Evolutionary conservation across 2,797 vertebrate species (phyloP).

Genomic region (Gymnoscopelus microlampas): DNA sequence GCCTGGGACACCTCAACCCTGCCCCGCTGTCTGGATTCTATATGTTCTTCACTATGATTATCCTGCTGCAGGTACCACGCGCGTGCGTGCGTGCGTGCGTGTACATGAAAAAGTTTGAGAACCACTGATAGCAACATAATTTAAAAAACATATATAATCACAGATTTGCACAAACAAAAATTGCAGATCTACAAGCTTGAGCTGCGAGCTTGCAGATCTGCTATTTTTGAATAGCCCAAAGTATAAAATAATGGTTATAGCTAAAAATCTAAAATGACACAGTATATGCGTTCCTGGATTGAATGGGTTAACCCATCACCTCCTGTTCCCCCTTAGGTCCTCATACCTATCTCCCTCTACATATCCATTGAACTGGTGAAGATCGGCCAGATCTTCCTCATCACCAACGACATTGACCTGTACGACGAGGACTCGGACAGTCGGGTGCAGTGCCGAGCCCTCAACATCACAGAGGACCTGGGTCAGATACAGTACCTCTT

Average conservation of each 20-base stretch:
- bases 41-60: slow-evolving; percentile 96
- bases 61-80: slow-evolving; percentile 89
- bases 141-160: too few relatives aligned
- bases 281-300: too few relatives aligned
- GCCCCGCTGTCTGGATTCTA: slow-evolving; percentile 85
- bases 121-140: too few relatives aligned
- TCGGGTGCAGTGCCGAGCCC: slow-evolving; percentile 87
- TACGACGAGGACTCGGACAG: slow-evolving; percentile 87
- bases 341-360: slow-evolving; percentile 95
- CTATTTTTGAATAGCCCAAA: too few relatives aligned
- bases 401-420: slow-evolving; percentile 91
- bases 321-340: slow-evolving; percentile 78
- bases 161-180: too few relatives aligned
- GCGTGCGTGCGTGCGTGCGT: slow-evolving; percentile 1
- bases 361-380: slow-evolving; percentile 94
- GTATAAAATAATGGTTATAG: too few relatives aligned
- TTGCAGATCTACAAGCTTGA: too few relatives aligned
- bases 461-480: slow-evolving; percentile 96
- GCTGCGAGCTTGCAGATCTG: too few relatives aligned
- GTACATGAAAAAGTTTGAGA: too few relatives aligned
- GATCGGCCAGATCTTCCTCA: slow-evolving; percentile 91
- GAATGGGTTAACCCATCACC: neutral
- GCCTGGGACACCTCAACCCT: slow-evolving; percentile 73
- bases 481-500: slow-evolving; percentile 95
- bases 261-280: too few relatives aligned